Conservation (phyloP, 2,113 vertebrate species). For the Ageneiosus marmoratus region DNA sequence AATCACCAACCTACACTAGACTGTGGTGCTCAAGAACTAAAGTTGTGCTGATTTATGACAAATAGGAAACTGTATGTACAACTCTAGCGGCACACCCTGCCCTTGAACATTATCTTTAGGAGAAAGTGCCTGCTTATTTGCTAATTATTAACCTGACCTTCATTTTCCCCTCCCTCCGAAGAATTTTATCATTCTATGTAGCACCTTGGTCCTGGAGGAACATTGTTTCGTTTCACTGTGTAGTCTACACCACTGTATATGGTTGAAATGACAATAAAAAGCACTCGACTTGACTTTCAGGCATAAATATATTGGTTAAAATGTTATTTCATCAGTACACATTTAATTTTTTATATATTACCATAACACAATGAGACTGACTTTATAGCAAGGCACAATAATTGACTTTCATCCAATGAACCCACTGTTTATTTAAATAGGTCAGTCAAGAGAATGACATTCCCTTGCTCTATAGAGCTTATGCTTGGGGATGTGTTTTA, state of each 20-base stretch:
- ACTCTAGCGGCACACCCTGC: background rate
- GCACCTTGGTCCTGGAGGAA: no score
- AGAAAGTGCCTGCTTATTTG: background rate
- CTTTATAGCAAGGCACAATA: background rate
- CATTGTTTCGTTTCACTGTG: no score
- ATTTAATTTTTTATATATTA: background rate
- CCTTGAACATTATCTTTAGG: slow-evolving; percentile 6
- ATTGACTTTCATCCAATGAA: background rate
- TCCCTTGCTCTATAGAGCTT: no score
- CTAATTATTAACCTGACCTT: slow-evolving; percentile 41
- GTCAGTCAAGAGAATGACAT: no score
- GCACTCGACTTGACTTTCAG: no score
- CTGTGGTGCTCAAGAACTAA: background rate
- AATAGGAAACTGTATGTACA: background rate
- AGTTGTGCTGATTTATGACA: background rate
- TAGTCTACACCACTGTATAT: no score
- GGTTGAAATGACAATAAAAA: background rate
- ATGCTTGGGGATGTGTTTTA: no score
- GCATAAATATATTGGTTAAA: background rate
- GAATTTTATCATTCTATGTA: no score
- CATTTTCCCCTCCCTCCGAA: background rate
- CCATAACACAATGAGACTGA: background rate
- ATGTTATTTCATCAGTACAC: background rate
- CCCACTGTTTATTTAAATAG: background rate
- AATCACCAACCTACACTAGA: background rate